Evolutionary conservation across 2,113 vertebrate species (phyloP), one percentile per base, ranked within the genome.

Genomic region (Calidris pugnax): DNA sequence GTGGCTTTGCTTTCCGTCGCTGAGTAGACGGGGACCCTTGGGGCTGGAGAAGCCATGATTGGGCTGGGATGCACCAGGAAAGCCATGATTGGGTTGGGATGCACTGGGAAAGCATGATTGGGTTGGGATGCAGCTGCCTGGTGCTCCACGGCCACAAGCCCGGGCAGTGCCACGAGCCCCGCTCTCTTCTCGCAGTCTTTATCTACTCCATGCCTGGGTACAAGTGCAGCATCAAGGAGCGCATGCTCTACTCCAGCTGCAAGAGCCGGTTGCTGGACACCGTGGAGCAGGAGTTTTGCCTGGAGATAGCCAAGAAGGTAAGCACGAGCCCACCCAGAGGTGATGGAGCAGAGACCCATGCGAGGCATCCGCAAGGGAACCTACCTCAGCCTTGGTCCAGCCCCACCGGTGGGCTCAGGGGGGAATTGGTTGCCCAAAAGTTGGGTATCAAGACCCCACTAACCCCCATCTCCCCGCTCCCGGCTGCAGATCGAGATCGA

Each of bases 151-250:
- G n/a, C 62, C 39, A 0, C 0, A 2, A 32, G 24, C 63, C 41
- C 0, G 0, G 57, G 51, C 79, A 60, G 66, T 3, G 1, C 33
- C 7, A 0, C 12, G 13, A 94, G 66, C 69, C 74, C 45, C 4
- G 5, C 75, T 85, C 17, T 76, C 16, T 95, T 80, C 95, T 95
- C 3, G 2, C 98, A 99, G 99, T 99, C 77, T 99, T 99, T 89
- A 99, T 99, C 97, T 99, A 99, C 97, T 99, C 99, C 23, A 99
- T 99, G 99, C 99, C 99, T 0, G 99, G 99, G 5, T 99, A 99
- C 98, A 99, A 99, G 94, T 99, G 99, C 95, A 99, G 99, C 93
- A 99, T 99, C 97, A 99, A 99, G 91, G 99, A 99, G 83, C 98
- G 99, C 80, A 99, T 99, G 99, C 97, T 99, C 47, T 99, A 99